Evolutionary conservation across 2,797 vertebrate genomes (phyloP), one percentile per base, ranked within the genome.

Genomic region (Takifugu ocellatus): DNA sequence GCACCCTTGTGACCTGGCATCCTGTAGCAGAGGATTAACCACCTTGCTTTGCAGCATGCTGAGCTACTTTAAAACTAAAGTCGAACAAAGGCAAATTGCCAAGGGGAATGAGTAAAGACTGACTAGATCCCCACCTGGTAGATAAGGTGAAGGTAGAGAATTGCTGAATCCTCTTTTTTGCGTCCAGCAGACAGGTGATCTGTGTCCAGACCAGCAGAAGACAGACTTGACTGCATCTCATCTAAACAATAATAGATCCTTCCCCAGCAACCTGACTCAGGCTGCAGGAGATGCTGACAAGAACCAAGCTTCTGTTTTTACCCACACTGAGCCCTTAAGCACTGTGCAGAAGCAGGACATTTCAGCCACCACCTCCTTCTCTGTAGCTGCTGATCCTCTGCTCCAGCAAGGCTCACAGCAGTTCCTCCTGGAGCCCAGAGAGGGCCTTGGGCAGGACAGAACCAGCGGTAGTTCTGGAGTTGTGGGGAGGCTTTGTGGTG

Each of bases 321-420:
- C 85, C 70, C 87, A 79, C 55, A 69, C 92, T 48, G 96, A 98
- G 72, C 66, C 89, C 5, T 88, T 97, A 64, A 91, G 89, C 73
- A 91, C 93, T 7, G 94, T 98, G 75, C 94, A 98, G 56, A 91
- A 95, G 0, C 95, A 96, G 81, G 96, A 98, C 79, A 92, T 96
- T 43, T 86, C 92, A 51, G 86, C 91, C 43, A 65, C 89, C 16
- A 85, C 83, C 54, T 82, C 92, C 36, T 99, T 96, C 71, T 85
- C 94, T 5, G 91, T 93, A 54, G 84, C 94, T 51, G 70, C 89
- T 2, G 95, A 97, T 24, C 73, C 94, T 2, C 75, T 98, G 44
- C 84, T 97, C 65, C 95, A 94, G 70, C 96, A 94, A 72, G 89
- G 92, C 0, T 77, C 93, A 0, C 93, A 92, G 73, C 93, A 91